Evolutionary conservation across 2,113 vertebrate species (phyloP).

Genomic region (Heterochromis multidens): DNA sequence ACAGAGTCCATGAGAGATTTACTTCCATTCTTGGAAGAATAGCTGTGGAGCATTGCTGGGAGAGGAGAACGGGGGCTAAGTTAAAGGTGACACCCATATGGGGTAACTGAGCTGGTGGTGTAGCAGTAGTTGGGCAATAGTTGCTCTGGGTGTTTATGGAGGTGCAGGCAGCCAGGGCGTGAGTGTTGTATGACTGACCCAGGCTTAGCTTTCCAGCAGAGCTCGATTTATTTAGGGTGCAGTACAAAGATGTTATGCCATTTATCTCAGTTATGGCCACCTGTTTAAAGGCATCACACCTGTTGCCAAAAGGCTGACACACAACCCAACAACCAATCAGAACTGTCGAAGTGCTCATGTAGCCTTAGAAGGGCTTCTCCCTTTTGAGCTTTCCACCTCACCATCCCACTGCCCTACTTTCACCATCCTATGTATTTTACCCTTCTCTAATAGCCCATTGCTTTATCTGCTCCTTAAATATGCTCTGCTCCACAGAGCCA

Average conservation of each 20-base stretch:
- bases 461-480: background rate
- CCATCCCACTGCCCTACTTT: background rate
- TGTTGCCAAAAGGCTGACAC: slow-evolving; percentile 74
- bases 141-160: slow-evolving; percentile 39
- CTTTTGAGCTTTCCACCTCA: background rate
- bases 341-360: slow-evolving; percentile 45
- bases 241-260: slow-evolving; percentile 74
- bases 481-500: background rate
- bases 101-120: slow-evolving; percentile 45
- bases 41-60: slow-evolving; percentile 2
- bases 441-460: slow-evolving; percentile 6
- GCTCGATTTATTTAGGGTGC: slow-evolving; percentile 75
- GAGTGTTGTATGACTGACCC: slow-evolving; percentile 74
- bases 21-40: slow-evolving; percentile 58
- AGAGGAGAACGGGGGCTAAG: slow-evolving; percentile 4
- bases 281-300: slow-evolving; percentile 78
- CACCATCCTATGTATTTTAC: slow-evolving; percentile 27
- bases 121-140: slow-evolving; percentile 18
- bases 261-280: slow-evolving; percentile 76
- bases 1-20: slow-evolving; percentile 20
- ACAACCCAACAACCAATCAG: slow-evolving; percentile 67
- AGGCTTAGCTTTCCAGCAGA: slow-evolving; percentile 63
- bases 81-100: slow-evolving; percentile 59
- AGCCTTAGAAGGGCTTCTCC: slow-evolving; percentile 76
- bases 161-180: slow-evolving; percentile 30